phyloP scores from a whole-genome alignment of 2,888 invertebrate species.

The Spodoptera exigua region DNA sequence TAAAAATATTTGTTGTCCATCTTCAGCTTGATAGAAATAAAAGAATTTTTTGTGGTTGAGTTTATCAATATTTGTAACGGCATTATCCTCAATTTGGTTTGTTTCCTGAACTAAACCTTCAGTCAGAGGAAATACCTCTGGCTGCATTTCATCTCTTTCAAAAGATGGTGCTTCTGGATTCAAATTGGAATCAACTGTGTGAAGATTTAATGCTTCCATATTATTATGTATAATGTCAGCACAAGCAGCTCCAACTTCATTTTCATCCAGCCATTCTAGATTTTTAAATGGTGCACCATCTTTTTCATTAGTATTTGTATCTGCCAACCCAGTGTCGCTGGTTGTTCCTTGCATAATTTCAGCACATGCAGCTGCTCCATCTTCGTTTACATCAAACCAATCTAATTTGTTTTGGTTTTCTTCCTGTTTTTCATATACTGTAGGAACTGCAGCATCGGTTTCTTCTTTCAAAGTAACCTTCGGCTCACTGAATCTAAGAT shows the following conservation, averaged over 20 bases:
- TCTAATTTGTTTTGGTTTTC: slow-evolving; percentile 75
- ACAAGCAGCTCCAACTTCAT: slow-evolving; percentile 78
- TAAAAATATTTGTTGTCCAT: slow-evolving; percentile 97
- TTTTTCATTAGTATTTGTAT: slow-evolving; percentile 3
- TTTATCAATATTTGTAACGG: slow-evolving; percentile 76
- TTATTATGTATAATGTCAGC: slow-evolving; percentile 71
- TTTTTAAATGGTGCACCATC: slow-evolving; percentile 70
- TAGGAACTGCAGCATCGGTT: slow-evolving; percentile 62
- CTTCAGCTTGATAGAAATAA: slow-evolving; percentile 96
- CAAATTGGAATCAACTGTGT: slow-evolving; percentile 67
- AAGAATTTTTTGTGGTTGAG: slow-evolving; percentile 89
- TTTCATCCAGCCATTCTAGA: slow-evolving; percentile 83
- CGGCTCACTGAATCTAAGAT: slow-evolving; percentile 60
- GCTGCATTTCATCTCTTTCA: slow-evolving; percentile 64
- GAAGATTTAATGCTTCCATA: slow-evolving; percentile 67
- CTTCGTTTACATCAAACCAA: slow-evolving; percentile 83
- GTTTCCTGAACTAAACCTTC: slow-evolving; percentile 62
- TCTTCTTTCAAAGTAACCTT: slow-evolving; percentile 57
- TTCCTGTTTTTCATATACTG: slow-evolving; percentile 75
- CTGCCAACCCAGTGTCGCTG: background rate
- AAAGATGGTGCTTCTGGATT: slow-evolving; percentile 80
- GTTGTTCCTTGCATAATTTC: slow-evolving; percentile 59
- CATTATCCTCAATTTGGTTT: slow-evolving; percentile 63
- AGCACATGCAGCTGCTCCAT: slow-evolving; percentile 76
- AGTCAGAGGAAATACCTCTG: slow-evolving; percentile 74